These are phyloP conservation scores for Cottus gobio DNA, from an alignment of 2,113 vertebrate genomes.

Conservation along the genomic window DNA sequence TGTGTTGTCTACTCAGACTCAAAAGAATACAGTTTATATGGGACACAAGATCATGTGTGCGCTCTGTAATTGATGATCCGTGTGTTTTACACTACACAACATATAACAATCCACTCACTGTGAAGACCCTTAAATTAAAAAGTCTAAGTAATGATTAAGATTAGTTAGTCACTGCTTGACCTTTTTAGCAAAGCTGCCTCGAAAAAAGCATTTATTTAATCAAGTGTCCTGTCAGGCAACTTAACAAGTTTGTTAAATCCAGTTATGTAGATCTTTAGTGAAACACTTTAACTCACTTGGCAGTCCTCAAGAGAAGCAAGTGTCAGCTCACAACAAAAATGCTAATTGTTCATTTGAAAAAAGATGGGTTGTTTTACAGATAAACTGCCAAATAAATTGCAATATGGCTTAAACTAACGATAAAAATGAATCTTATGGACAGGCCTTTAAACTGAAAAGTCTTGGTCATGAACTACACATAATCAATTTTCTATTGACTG, in stretches of 20 bases:
- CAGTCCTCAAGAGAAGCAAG: background rate
- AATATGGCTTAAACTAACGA: background rate
- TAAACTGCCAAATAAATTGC: background rate
- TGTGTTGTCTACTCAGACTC: background rate
- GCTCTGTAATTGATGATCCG: background rate
- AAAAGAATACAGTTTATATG: background rate
- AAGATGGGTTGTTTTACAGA: background rate
- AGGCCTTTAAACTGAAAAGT: background rate
- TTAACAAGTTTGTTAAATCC: background rate
- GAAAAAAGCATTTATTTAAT: constrained; percentile 1
- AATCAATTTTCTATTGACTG: background rate
- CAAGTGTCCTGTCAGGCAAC: background rate
- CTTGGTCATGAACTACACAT: background rate
- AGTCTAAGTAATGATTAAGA: background rate
- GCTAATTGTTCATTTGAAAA: background rate
- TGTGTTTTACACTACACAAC: background rate
- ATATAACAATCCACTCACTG: background rate
- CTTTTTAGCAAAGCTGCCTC: background rate
- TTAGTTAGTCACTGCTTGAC: background rate
- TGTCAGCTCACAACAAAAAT: background rate
- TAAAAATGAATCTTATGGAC: background rate
- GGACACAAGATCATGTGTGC: background rate
- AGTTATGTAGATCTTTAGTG: background rate
- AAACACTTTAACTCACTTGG: background rate
- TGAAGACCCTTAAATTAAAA: background rate